A percentile compares a stretch with the other conserved stretches of the same genome.
Evolutionary conservation across 2,797 vertebrate species (phyloP).

Genomic region (Channallabes apus): DNA sequence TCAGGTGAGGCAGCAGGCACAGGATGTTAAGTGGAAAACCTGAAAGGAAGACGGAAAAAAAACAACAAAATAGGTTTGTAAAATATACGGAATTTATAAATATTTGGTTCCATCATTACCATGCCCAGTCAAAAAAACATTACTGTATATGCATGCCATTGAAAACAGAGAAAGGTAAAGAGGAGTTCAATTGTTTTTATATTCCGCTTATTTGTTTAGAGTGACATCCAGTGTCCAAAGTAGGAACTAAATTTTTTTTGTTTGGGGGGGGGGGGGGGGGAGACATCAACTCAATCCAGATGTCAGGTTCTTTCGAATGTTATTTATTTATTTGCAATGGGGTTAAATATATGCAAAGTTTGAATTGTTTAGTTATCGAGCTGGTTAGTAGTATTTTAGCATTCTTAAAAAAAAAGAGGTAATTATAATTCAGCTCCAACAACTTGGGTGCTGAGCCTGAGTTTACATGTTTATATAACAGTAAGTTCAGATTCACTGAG

Average conservation of each 20-base stretch:
- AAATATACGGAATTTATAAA: neutral
- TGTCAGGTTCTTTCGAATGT: too few species aligned
- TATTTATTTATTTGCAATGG: too few species aligned
- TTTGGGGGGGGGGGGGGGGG: too few species aligned
- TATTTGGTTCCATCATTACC: neutral
- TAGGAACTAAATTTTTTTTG: neutral
- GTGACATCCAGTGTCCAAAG: neutral
- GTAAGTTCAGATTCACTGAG: too few species aligned
- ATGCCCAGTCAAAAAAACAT: neutral
- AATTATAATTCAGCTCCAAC: too few species aligned
- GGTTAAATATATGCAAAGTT: too few species aligned
- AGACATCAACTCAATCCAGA: too few species aligned
- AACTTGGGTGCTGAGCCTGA: too few species aligned
- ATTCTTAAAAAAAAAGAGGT: too few species aligned
- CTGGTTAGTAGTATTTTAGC: too few species aligned
- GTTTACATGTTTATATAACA: too few species aligned
- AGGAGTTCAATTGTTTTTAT: neutral
- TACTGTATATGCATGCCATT: neutral
- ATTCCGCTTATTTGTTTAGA: neutral
- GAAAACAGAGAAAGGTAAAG: neutral
- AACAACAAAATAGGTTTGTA: neutral
- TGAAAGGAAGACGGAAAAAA: conserved; percentile 58
- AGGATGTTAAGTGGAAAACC: conserved; percentile 98
- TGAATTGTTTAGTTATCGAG: too few species aligned
- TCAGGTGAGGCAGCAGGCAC: conserved; percentile 96